These are phyloP conservation scores for Mayetiola destructor DNA, from an alignment of 2,888 invertebrate species.

Conservation along the genomic window DNA sequence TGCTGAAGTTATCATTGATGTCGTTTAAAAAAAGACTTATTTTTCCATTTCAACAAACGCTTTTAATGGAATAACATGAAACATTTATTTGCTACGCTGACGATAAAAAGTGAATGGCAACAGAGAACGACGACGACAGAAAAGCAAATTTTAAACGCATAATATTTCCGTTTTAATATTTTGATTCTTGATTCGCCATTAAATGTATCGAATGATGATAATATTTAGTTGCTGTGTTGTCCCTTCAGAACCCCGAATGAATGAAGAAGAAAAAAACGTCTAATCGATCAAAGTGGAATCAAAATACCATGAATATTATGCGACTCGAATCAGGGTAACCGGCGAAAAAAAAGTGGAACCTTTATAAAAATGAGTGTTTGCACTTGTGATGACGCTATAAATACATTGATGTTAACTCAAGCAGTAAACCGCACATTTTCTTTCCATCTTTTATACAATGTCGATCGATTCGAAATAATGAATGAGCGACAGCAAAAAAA, in stretches of 20 bases:
- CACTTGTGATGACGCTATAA: background rate
- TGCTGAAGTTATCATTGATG: background rate
- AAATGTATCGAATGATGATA: constrained; percentile 4
- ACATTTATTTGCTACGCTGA: constrained; percentile 8
- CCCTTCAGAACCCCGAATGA: too few relatives aligned
- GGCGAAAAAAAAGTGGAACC: too few relatives aligned
- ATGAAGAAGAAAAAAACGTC: too few relatives aligned
- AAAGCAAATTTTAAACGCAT: too few relatives aligned
- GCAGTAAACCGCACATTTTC: constrained; percentile 11
- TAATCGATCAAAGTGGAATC: constrained; percentile 11
- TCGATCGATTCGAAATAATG: background rate
- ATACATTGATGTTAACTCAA: constrained; percentile 12
- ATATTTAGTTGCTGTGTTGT: too few relatives aligned
- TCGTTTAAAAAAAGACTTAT: background rate
- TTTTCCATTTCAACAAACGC: background rate
- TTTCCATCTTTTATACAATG: background rate
- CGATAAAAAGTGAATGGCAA: too few relatives aligned
- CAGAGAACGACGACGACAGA: too few relatives aligned
- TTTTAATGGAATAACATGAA: constrained; percentile 10
- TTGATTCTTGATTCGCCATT: background rate
- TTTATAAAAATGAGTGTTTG: constrained; percentile 10
- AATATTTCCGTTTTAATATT: background rate
- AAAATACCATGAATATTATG: constrained; percentile 9
- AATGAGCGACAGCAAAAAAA: background rate
- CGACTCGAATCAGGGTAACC: background rate